phyloP scores from a whole-genome alignment of 2,888 invertebrate genomes.

The Rhamphomyia laevipes region DNA sequence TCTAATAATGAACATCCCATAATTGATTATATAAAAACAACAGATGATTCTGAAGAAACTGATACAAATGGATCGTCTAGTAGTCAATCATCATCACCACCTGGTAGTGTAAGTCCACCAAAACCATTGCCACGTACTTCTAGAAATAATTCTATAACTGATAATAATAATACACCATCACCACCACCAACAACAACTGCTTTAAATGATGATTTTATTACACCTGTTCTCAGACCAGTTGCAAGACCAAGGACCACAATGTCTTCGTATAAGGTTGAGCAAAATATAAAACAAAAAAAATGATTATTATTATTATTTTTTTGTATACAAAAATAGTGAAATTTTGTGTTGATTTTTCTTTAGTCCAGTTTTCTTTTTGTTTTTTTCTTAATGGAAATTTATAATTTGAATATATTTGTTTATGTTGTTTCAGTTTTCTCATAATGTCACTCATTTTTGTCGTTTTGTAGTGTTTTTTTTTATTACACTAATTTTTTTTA shows the following conservation, averaged over 20 bases:
- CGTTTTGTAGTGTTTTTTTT: background rate
- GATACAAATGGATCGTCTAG: constrained; percentile 30
- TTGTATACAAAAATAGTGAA: background rate
- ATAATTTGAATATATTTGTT: background rate
- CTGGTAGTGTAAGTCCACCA: constrained; percentile 47
- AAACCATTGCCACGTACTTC: constrained; percentile 72
- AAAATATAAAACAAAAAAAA: too few relatives aligned
- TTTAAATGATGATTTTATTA: constrained; percentile 32
- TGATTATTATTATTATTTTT: background rate
- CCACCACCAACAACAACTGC: constrained; percentile 24
- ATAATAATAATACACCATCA: constrained; percentile 25
- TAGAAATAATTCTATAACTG: constrained; percentile 58
- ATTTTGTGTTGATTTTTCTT: background rate
- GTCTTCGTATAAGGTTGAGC: constrained; percentile 65
- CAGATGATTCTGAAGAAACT: constrained; percentile 22
- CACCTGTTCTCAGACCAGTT: constrained; percentile 47
- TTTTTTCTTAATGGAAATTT: too few relatives aligned
- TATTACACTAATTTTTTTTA: background rate
- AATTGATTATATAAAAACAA: constrained; percentile 8
- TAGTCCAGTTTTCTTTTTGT: background rate
- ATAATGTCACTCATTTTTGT: background rate
- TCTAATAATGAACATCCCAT: background rate
- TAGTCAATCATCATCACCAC: constrained; percentile 19
- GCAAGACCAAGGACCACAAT: constrained; percentile 59
- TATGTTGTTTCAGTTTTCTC: background rate